A percentile compares a stretch with the other conserved stretches of the same genome.
phyloP scores from a whole-genome alignment of 1,140 invertebrate species.

The Euglossa dilemma region DNA sequence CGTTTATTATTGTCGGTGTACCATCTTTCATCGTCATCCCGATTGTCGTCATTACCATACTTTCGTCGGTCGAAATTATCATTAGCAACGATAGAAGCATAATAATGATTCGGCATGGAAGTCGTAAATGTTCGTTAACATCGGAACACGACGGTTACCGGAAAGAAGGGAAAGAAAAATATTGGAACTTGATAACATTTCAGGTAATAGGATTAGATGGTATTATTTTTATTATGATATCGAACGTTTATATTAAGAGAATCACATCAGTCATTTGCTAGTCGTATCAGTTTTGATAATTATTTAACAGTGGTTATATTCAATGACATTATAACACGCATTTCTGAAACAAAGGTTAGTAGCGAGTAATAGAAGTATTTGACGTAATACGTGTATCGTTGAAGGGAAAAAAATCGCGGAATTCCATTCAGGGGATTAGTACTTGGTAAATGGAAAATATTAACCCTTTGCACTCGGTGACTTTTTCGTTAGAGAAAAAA shows the following conservation, averaged over 20 bases:
- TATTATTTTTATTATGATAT: slow-evolving; percentile 55
- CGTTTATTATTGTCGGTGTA: slow-evolving; percentile 39
- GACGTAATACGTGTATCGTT: slow-evolving; percentile 56
- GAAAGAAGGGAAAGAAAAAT: background rate
- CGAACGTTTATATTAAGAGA: slow-evolving; percentile 66
- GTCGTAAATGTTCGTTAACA: background rate
- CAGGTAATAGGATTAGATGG: slow-evolving; percentile 17
- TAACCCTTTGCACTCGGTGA: too few relatives aligned
- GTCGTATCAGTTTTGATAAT: slow-evolving; percentile 80
- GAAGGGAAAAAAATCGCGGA: background rate
- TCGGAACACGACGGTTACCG: background rate
- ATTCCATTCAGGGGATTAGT: slow-evolving; percentile 1
- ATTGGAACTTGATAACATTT: background rate
- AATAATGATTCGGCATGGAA: background rate
- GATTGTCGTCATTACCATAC: slow-evolving; percentile 1
- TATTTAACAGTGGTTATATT: slow-evolving; percentile 62
- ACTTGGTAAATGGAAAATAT: background rate
- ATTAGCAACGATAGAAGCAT: slow-evolving; percentile 15
- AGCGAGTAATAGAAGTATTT: slow-evolving; percentile 37
- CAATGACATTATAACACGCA: slow-evolving; percentile 5
- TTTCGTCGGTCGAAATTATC: slow-evolving; percentile 23
- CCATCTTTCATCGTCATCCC: slow-evolving; percentile 3
- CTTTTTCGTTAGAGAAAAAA: too few relatives aligned
- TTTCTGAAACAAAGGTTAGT: slow-evolving; percentile 7
- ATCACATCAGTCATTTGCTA: slow-evolving; percentile 82